A percentile compares a stretch with the other conserved stretches of the same genome.
phyloP scores from a whole-genome alignment of 2,888 invertebrate species.

The Apotomis betuletana region DNA sequence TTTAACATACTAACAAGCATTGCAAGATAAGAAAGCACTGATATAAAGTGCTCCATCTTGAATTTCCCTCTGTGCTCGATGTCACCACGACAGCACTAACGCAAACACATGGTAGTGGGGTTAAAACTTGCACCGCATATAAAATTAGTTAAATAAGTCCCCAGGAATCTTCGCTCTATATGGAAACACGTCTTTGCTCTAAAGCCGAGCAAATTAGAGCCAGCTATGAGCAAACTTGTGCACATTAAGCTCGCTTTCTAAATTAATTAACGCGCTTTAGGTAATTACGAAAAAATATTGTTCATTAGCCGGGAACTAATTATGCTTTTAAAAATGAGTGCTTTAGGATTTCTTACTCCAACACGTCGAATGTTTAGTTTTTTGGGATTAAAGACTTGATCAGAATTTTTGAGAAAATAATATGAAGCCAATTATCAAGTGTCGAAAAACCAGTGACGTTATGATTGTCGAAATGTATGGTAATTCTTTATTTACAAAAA shows the following conservation, averaged over 20 bases:
- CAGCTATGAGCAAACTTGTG: constrained; percentile 59
- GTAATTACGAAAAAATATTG: constrained; percentile 69
- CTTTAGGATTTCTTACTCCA: constrained; percentile 37
- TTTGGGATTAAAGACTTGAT: not conserved
- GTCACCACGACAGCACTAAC: constrained; percentile 58
- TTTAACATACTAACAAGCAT: not conserved
- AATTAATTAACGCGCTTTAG: constrained; percentile 73
- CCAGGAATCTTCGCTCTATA: constrained; percentile 65
- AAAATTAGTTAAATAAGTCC: constrained; percentile 78
- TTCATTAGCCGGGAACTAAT: constrained; percentile 56
- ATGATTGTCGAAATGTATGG: too few species aligned
- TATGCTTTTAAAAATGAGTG: constrained; percentile 45
- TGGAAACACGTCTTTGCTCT: constrained; percentile 79
- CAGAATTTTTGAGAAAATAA: too few species aligned
- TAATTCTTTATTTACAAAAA: too few species aligned
- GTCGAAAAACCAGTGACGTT: too few species aligned
- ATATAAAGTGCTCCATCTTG: constrained; percentile 37
- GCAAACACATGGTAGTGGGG: constrained; percentile 71
- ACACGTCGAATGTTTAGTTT: constrained; percentile 42
- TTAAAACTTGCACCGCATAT: constrained; percentile 76
- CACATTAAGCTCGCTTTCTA: constrained; percentile 67
- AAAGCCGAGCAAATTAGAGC: constrained; percentile 70
- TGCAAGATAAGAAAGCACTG: not conserved
- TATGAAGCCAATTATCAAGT: too few species aligned
- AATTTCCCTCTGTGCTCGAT: constrained; percentile 2